Base-by-base conservation (phyloP, 1,140 invertebrate species). In the Calliphora vicina region DNA sequence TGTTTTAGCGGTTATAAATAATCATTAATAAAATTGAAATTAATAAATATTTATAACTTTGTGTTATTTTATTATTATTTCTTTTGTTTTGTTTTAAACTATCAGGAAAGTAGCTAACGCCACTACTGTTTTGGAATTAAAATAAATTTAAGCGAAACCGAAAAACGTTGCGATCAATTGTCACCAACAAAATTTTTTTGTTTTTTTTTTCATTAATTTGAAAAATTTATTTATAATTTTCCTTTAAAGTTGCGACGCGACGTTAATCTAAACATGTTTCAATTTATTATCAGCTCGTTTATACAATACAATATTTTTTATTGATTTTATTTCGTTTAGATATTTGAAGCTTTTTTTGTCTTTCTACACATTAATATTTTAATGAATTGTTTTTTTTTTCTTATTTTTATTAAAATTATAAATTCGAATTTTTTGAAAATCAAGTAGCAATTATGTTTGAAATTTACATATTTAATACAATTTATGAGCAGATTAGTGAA, bases 11-110 rank as follows among this genome's bases (percentile, higher is more conserved):
- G 87, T 86, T 88, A 86, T 89, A 88, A 89, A 89, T 89, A 87
- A 89, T 89, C 87, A 89, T 89, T 89, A 88, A 89, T 88, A 89
- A 89, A 89, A 89, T 89, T 87, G 86, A 85, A 86, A 87, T 45
- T 17, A 23, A 17, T 45, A 43, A 29, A 45, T 23, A 67, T 67
- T 67, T 9, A 25, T 67, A 50, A 17, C n/a, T 67, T 67, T 25
- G 20, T 1, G 1, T 13, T 50, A 15, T 12, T 5, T 12, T 43
- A 43, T 12, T 43, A 43, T 50, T 50, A 50, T 35, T 2, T 35
- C 35, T 35, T 35, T 35, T 35, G 35, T 35, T 35, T 35, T 35
- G 35, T 10, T 35, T 35, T 35, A 5, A 35, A 35, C 35, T 5
- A 35, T 35, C 35, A 35, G 35, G 35, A 35, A 35, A 35, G 29